Evolutionary conservation across 2,888 invertebrate genomes (phyloP), one percentile per base, ranked within the genome.

Genomic region (Stomorhina lunata): DNA sequence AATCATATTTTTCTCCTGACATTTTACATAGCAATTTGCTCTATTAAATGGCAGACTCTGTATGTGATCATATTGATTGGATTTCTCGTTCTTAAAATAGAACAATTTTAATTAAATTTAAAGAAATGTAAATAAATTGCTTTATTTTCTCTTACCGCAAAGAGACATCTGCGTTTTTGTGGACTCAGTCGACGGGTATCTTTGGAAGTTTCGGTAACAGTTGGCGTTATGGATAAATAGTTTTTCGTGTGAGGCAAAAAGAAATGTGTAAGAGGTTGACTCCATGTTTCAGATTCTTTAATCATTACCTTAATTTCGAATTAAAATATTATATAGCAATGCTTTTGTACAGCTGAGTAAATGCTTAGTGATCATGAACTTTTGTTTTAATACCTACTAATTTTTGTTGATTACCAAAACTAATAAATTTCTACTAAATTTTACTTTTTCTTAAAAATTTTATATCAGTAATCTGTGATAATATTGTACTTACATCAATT

Each of bases 21-120:
- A 91, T 40, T 85, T 80, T 1, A 85, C 80, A 6, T 86, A 53
- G 71, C 91, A 91, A 71, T 91, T 91, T 12, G 83, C 34, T 2
- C 84, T 86, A 50, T 86, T 86, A 71, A 90, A 90, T 3, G 57
- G 17, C 17, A 90, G 48, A 20, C 84, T 69, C 10, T 79, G 69
- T 17, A 83, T 84, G 22, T 77, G 69, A 12, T 71, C 50, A 40
- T 80, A 84, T 4, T 10, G 27, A 0, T 84, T 75, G 15, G 85
- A 84, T 0, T 80, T 85, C 55, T 89, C 89, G 55, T 85, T 32
- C 90, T 89, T 40, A 10, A 69, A 9, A 43, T 32, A 17, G 1
- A 12, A 1, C 17, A 12, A 50, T 1, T 12, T 34, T 32, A 32
- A 22, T 45, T n/a, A 10, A 4, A 6, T 12, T 9, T 22, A 32